A percentile compares a stretch with the other conserved stretches of the same genome.
Conservation (phyloP, 2,113 vertebrate genomes). For the Geothlypis trichas region DNA sequence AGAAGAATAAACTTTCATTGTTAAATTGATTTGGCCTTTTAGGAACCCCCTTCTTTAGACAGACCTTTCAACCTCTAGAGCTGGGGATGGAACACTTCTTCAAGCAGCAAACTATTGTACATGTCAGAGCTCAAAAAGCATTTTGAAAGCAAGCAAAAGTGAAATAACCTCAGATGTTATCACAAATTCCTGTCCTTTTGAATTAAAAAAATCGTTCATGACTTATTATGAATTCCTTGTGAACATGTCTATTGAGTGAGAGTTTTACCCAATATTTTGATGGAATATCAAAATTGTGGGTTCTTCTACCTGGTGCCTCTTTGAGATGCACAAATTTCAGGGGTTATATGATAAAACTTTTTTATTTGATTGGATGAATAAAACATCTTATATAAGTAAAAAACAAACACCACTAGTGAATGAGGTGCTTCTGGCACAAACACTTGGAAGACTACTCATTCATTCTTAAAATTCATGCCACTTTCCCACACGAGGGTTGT, state of each 20-base stretch:
- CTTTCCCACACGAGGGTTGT: slow-evolving; percentile 56
- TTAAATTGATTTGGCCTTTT: neutral
- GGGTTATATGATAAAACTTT: neutral
- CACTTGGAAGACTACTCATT: slow-evolving; percentile 31
- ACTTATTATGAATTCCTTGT: neutral
- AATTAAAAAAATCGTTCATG: neutral
- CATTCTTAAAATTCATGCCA: slow-evolving; percentile 67
- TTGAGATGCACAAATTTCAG: neutral
- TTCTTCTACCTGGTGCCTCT: neutral
- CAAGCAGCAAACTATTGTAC: neutral
- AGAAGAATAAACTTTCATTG: neutral
- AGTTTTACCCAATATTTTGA: neutral
- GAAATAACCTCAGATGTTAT: neutral
- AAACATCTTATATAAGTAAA: slow-evolving; percentile 11
- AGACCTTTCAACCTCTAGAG: neutral
- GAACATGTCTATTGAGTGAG: neutral
- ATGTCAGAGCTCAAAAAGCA: neutral
- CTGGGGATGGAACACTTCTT: neutral
- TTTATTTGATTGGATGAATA: neutral
- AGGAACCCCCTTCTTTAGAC: neutral
- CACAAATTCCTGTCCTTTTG: neutral
- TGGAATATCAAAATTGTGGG: neutral
- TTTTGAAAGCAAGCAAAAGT: slow-evolving; percentile 4
- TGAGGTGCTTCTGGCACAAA: slow-evolving; percentile 57
- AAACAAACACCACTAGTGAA: slow-evolving; percentile 32